These are phyloP conservation scores for Drosophila ananassae DNA, from an alignment of 1,140 invertebrate species.

Conservation along the genomic window DNA sequence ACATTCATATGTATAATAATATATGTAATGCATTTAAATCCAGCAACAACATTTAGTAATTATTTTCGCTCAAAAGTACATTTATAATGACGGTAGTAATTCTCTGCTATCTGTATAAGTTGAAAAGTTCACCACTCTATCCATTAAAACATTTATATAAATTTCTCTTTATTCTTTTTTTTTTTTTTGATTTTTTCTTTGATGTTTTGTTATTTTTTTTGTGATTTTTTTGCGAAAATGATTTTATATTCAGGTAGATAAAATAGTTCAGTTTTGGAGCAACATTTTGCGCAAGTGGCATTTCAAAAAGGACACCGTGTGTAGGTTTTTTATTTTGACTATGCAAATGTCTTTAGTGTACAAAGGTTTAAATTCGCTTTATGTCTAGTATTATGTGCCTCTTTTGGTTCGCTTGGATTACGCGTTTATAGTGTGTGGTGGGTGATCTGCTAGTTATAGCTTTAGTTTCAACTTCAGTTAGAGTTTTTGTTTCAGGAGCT, in stretches of 20 bases:
- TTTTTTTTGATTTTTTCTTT: slow-evolving; percentile 41
- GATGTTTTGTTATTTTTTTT: slow-evolving; percentile 45
- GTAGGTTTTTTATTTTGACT: slow-evolving; percentile 67
- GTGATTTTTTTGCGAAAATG: slow-evolving; percentile 39
- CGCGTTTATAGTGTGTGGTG: slow-evolving; percentile 38
- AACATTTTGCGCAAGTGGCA: slow-evolving; percentile 47
- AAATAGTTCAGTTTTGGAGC: slow-evolving; percentile 68
- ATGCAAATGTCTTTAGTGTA: slow-evolving; percentile 66
- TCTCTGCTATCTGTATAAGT: slow-evolving; percentile 52
- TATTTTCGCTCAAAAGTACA: slow-evolving; percentile 46
- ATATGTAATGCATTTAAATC: slow-evolving; percentile 52
- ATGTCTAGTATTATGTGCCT: slow-evolving; percentile 20
- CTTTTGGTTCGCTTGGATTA: slow-evolving; percentile 15
- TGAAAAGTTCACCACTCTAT: slow-evolving; percentile 68
- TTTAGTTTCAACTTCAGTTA: slow-evolving; percentile 56
- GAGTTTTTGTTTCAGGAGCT: slow-evolving; percentile 49
- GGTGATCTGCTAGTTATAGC: slow-evolving; percentile 38
- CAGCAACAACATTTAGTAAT: slow-evolving; percentile 57
- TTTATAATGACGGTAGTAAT: slow-evolving; percentile 41
- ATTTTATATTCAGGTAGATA: slow-evolving; percentile 44
- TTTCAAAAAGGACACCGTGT: slow-evolving; percentile 74
- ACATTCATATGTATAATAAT: slow-evolving; percentile 48
- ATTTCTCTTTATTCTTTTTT: slow-evolving; percentile 30
- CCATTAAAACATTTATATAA: slow-evolving; percentile 70
- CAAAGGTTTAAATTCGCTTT: slow-evolving; percentile 63